Evolutionary conservation across 2,113 vertebrate species (phyloP), one percentile per base, ranked within the genome.

Genomic region (Ammospiza caudacuta): DNA sequence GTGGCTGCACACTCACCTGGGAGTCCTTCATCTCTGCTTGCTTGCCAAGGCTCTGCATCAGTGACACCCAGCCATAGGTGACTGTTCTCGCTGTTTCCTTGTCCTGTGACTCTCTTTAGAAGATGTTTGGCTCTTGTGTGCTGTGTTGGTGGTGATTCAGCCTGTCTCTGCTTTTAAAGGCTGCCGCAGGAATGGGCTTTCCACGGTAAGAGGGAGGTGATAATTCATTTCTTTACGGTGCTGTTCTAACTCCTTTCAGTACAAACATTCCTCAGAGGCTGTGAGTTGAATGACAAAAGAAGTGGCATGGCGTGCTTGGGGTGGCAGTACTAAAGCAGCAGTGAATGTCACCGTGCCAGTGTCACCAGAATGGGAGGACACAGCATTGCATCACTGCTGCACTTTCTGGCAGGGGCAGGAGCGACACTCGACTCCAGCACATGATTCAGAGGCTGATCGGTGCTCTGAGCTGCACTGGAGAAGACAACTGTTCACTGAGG

Each of bases 191-290:
- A 74, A 52, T n/a, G 3, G 35, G 20, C 86, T 74, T 74, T 59
- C 46, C 75, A 25, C 2, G 2, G 44, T n/a, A 15, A 83, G 63
- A 81, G 61, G 16, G 37, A 80, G 76, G 47, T 35, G 24, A 43
- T 58, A 43, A 49, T 67, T 87, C 80, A 90, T 93, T 70, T 90
- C 69, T 52, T 94, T 27, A 18, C 4, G 88, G 90, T 90, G 88
- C 88, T 92, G 76, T 4, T 9, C 79, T 67, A 21, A 72, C 79
- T 83, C 61, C 49, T 81, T 57, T 89, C n/a, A 25, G 57, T 58
- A 37, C 6, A 83, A 94, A 88, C 73, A 54, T 82, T 96, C 55
- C 76, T 83, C 79, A 39, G 2, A 93, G 68, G 57, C 79, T 22
- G 10, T 21, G 68, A 74, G 39, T 6, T 41, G 37, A 58, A 19